These are phyloP conservation scores for Dugesia japonica DNA, from an alignment of 2,888 invertebrate species.

Conservation along the genomic window DNA sequence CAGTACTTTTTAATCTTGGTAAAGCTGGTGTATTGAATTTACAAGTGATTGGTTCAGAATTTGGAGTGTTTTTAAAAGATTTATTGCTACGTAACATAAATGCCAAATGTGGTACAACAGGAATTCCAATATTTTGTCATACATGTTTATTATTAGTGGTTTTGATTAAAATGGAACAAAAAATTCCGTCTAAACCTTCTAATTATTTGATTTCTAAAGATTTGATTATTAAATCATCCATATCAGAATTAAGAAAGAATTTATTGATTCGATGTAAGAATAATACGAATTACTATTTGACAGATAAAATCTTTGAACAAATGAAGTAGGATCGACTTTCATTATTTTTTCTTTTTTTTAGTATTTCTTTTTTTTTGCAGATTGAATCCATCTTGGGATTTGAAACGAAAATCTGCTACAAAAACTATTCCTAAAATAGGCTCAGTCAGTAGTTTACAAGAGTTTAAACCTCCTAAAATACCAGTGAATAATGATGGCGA, in stretches of 20 bases:
- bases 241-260: no score
- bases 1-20: not conserved
- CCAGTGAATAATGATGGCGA: not conserved
- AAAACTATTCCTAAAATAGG: not conserved
- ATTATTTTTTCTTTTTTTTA: not conserved
- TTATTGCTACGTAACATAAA: not conserved
- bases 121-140: not conserved
- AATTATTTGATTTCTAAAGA: not conserved
- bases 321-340: not conserved
- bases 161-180: not conserved
- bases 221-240: not conserved
- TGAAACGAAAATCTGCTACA: not conserved
- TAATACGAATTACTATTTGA: not conserved
- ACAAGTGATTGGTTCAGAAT: not conserved
- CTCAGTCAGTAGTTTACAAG: not conserved
- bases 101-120: not conserved
- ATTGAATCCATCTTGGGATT: constrained; percentile 16
- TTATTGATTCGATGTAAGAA: not conserved
- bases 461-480: not conserved
- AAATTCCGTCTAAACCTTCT: not conserved
- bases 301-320: not conserved
- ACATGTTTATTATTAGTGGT: not conserved
- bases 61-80: not conserved
- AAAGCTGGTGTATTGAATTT: not conserved
- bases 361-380: not conserved